Conservation (phyloP, 2,888 invertebrate species). For the Trissonchulus latispiculum region DNA sequence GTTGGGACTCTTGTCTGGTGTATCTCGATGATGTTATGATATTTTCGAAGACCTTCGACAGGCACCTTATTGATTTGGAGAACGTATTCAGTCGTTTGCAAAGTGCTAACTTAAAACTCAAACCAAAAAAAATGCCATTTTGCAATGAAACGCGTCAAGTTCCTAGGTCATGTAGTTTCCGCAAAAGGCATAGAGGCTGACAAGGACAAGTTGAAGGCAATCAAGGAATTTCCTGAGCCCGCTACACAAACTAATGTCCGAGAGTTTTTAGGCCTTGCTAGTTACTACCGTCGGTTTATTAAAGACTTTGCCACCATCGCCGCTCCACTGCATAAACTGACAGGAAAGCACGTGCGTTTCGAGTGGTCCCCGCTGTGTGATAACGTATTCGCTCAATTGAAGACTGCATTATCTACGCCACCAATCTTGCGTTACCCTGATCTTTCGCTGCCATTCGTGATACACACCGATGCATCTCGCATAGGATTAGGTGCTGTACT, state of each 20-base stretch:
- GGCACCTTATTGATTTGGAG: not conserved
- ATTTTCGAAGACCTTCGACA: not conserved
- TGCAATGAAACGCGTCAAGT: not conserved
- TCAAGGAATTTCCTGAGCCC: not conserved
- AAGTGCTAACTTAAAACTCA: not conserved
- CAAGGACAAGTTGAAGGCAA: not conserved
- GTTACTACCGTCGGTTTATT: not conserved
- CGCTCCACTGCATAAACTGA: not conserved
- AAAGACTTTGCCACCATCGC: not conserved
- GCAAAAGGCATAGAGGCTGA: not conserved
- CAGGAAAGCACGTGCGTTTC: not conserved
- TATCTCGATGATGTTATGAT: not conserved
- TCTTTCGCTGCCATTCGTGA: not conserved
- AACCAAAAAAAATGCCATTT: not conserved
- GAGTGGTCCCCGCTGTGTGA: not conserved
- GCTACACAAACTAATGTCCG: not conserved
- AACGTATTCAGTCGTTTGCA: not conserved
- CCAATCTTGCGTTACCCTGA: not conserved
- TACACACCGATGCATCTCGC: constrained; percentile 1
- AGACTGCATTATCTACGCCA: not conserved
- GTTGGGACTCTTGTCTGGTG: not conserved
- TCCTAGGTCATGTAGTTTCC: not conserved
- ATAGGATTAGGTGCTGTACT: not conserved
- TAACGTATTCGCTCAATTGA: not conserved
- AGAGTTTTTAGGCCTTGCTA: not conserved